Base-by-base conservation (phyloP, 1,140 invertebrate genomes). In the Lerema accius region DNA sequence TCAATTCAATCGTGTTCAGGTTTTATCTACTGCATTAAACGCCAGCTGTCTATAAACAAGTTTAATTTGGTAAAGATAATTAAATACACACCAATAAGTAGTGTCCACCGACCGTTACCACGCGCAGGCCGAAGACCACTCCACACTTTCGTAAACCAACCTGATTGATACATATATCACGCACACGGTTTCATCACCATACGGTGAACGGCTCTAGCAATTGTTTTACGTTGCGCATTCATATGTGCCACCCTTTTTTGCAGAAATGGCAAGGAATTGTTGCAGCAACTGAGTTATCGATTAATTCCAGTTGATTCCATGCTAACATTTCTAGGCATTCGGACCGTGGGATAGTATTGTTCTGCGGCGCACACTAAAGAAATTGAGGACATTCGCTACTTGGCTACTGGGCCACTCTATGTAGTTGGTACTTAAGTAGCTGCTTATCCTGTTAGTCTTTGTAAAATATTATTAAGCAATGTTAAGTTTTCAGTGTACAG, bases 101-200 rank as follows among this genome's bases (percentile, higher is more conserved):
- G 49, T 26, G 14, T 32, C 56, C 49, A 40, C 50, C 40, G 48
- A 73, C 68, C 73, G 75, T 81, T 70, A 76, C 70, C 58, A 45
- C 35, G 40, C 56, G 51, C 46, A 42, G n/a, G n/a, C n/a, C n/a
- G n/a, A n/a, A n/a, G 59, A 45, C 65, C 43, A 40, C 50, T 59
- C 62, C 63, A 50, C 53, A 81, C 83, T 89, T 89, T 89, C 84
- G 84, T 84, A 84, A 84, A 86, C 63, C 63, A 71, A 67, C 65
- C 61, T 69, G 65, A 79, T 89, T 86, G 73, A 80, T 81, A 89
- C 80, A 82, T 77, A 80, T 71, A 83, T 85, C 86, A 87, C 86
- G 86, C 80, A 65, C 67, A 46, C 11, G 23, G 69, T 89, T 87
- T 87, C 86, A 61, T 78, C 86, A 89, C 71, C 61, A 63, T 73